phyloP scores from a whole-genome alignment of 2,888 invertebrate species.

The Syritta pipiens region DNA sequence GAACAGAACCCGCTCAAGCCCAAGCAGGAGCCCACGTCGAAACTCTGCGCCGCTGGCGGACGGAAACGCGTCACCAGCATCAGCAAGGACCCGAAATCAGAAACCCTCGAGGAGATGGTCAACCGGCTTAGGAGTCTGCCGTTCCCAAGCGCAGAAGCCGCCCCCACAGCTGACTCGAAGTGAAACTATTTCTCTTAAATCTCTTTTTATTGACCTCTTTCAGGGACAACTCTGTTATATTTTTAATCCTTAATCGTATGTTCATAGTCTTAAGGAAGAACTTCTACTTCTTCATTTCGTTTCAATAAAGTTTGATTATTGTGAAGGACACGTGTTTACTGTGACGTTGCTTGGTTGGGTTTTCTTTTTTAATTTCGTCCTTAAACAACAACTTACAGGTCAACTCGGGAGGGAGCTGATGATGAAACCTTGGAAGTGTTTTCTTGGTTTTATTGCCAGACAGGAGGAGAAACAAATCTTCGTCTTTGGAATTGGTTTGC shows the following conservation, averaged over 20 bases:
- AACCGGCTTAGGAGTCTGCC: slow-evolving; percentile 74
- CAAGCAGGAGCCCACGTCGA: slow-evolving; percentile 72
- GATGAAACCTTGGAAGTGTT: too few relatives aligned
- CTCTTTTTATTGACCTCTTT: slow-evolving; percentile 9
- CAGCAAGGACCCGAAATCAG: slow-evolving; percentile 66
- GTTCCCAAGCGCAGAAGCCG: slow-evolving; percentile 70
- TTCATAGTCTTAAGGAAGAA: slow-evolving; percentile 50
- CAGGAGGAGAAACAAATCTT: too few relatives aligned
- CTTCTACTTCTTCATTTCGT: slow-evolving; percentile 41
- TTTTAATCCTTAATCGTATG: slow-evolving; percentile 37
- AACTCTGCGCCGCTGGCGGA: slow-evolving; percentile 73
- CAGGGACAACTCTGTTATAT: slow-evolving; percentile 49
- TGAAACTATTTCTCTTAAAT: slow-evolving; percentile 24
- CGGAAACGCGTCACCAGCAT: slow-evolving; percentile 67
- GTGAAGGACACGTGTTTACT: slow-evolving; percentile 11
- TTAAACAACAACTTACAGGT: too few relatives aligned
- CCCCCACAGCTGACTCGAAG: slow-evolving; percentile 18
- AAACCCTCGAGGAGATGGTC: slow-evolving; percentile 75
- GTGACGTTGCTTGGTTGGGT: not conserved
- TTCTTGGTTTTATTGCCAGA: too few relatives aligned
- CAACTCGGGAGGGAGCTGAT: too few relatives aligned
- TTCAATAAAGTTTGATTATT: slow-evolving; percentile 61
- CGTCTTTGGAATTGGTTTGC: too few relatives aligned
- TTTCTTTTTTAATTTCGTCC: too few relatives aligned
- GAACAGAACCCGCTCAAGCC: slow-evolving; percentile 64